These are phyloP conservation scores for Thamnophis elegans DNA, from an alignment of 2,797 vertebrate species.

Conservation along the genomic window DNA sequence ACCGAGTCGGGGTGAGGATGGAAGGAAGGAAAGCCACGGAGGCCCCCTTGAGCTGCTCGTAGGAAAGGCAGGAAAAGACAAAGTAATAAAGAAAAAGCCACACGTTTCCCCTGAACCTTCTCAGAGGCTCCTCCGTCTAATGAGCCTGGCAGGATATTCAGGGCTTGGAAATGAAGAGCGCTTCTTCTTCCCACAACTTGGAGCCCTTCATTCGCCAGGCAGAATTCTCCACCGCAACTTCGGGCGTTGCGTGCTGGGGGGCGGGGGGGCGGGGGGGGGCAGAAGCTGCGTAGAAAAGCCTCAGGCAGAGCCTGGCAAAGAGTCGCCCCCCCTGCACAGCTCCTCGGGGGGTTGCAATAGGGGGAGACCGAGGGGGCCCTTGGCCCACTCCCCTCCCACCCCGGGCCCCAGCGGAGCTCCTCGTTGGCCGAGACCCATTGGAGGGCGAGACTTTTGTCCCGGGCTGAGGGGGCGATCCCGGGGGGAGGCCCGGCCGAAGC, in stretches of 20 bases:
- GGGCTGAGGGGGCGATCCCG: background rate
- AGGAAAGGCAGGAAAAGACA: background rate
- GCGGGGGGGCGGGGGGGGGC: too few relatives aligned
- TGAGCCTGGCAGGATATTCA: background rate
- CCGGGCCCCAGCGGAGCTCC: too few relatives aligned
- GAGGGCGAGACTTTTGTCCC: background rate
- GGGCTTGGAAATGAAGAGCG: background rate
- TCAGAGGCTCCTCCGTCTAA: background rate
- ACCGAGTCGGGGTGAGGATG: background rate
- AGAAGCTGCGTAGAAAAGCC: too few relatives aligned
- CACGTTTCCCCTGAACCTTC: background rate
- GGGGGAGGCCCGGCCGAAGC: fast-evolving
- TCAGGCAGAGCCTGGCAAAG: background rate
- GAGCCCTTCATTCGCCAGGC: background rate
- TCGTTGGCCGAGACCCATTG: too few relatives aligned
- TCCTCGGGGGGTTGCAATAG: background rate
- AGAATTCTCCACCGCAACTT: background rate
- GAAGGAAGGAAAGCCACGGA: background rate
- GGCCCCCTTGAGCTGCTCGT: background rate
- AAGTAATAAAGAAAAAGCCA: background rate
- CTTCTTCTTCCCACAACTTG: background rate
- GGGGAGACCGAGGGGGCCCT: background rate
- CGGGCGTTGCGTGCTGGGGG: background rate
- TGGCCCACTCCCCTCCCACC: background rate
- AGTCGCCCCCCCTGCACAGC: background rate